Evolutionary conservation across 2,113 vertebrate species (phyloP).

Genomic region (Xyrauchen texanus): DNA sequence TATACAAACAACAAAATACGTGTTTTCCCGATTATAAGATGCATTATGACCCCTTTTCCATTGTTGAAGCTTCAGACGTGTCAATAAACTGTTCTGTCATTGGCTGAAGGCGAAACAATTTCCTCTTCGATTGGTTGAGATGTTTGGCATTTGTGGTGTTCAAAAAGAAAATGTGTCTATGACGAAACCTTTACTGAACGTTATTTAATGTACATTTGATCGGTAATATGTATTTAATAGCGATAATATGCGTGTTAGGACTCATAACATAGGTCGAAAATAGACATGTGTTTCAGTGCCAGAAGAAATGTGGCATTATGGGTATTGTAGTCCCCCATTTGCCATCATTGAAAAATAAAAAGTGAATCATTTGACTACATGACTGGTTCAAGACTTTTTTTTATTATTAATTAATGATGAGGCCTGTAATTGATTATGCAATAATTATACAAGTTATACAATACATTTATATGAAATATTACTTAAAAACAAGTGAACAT

Average conservation of each 20-base stretch:
- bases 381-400: too few species aligned
- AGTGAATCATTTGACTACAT: conserved; percentile 58
- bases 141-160: background rate
- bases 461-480: too few species aligned
- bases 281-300: background rate
- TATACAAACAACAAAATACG: conserved; percentile 32
- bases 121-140: conserved; percentile 10
- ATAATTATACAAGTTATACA: too few species aligned
- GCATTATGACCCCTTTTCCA: conserved; percentile 45
- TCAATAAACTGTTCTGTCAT: conserved; percentile 62
- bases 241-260: too few species aligned
- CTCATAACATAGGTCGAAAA: too few species aligned
- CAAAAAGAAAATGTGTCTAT: background rate
- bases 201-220: background rate
- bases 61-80: conserved; percentile 42
- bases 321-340: conserved; percentile 65
- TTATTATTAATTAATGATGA: too few species aligned
- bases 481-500: too few species aligned
- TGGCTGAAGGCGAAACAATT: conserved; percentile 56
- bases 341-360: conserved; percentile 72
- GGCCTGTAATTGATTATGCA: too few species aligned
- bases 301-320: conserved; percentile 46
- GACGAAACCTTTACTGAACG: background rate
- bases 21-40: conserved; percentile 49
- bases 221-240: too few species aligned